Evolutionary conservation across 2,113 vertebrate genomes (phyloP).

Genomic region (Plecotus auritus): DNA sequence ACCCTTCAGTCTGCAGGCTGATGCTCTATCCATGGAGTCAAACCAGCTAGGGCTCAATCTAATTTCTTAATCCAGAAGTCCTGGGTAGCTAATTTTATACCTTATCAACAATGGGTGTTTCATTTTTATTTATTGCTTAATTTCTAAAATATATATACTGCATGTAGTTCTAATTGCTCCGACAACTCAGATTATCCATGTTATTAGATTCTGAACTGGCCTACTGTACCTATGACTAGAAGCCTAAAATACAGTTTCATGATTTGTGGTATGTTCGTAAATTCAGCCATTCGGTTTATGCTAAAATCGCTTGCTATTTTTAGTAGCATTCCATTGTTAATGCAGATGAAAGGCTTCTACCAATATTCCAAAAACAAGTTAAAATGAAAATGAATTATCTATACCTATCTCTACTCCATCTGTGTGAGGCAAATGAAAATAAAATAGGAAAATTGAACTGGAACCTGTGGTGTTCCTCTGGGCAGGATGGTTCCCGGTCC

Average conservation of each 20-base stretch:
- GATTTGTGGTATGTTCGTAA: neutral
- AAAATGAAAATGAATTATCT: conserved; percentile 49
- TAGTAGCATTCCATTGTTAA: conserved; percentile 13
- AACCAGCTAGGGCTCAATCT: neutral
- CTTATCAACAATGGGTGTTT: neutral
- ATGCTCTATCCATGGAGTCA: too few relatives aligned
- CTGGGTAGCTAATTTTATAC: neutral
- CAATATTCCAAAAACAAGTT: conserved; percentile 24
- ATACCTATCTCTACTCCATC: neutral
- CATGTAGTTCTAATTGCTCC: conserved; percentile 8
- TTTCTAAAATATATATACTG: neutral
- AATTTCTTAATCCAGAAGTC: neutral
- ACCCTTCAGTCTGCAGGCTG: too few relatives aligned
- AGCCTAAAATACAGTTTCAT: neutral
- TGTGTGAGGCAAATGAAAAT: conserved; percentile 27
- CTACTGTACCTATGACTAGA: neutral
- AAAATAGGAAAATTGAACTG: neutral
- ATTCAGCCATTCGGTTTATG: conserved; percentile 29
- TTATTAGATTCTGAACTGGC: neutral
- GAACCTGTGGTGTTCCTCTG: too few relatives aligned
- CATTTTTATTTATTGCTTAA: neutral
- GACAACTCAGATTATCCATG: neutral
- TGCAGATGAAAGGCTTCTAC: neutral
- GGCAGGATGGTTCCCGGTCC: too few relatives aligned
- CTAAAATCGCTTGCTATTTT: conserved; percentile 36